Evolutionary conservation across 2,888 invertebrate species (phyloP).

Genomic region (Anthrax anthrax): DNA sequence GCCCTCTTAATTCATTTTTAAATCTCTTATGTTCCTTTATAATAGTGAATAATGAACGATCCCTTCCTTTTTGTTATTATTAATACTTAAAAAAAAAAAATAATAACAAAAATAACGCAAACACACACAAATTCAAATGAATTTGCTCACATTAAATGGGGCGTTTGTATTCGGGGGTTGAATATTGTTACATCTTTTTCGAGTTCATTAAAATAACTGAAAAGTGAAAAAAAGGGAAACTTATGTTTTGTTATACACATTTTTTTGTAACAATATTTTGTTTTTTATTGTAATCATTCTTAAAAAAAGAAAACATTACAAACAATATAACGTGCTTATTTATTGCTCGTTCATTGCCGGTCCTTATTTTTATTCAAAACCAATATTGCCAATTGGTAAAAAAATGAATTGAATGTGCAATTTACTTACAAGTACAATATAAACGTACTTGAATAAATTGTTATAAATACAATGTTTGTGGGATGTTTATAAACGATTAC

Average conservation of each 20-base stretch:
- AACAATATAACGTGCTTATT: background rate
- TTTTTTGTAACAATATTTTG: background rate
- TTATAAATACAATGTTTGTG: slow-evolving; percentile 1
- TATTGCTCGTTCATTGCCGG: background rate
- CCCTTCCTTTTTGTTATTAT: background rate
- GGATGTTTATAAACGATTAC: slow-evolving; percentile 10
- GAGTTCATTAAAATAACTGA: slow-evolving; percentile 11
- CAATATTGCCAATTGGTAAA: background rate
- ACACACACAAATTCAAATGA: too few relatives aligned
- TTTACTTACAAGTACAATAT: too few relatives aligned
- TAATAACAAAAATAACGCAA: too few relatives aligned
- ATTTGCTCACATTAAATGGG: slow-evolving; percentile 10
- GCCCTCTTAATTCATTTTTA: slow-evolving; percentile 2
- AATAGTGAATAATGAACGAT: background rate
- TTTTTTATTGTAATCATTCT: slow-evolving; percentile 1
- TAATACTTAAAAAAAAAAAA: too few relatives aligned
- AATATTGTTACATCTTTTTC: background rate
- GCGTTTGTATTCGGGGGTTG: slow-evolving; percentile 6
- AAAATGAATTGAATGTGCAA: background rate
- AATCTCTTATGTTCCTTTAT: background rate
- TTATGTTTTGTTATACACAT: slow-evolving; percentile 8
- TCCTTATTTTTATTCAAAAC: background rate
- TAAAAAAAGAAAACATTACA: background rate
- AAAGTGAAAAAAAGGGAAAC: slow-evolving; percentile 6
- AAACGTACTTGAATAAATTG: background rate